Base-by-base conservation (phyloP, 2,888 invertebrate genomes). In the Formica aserva region DNA sequence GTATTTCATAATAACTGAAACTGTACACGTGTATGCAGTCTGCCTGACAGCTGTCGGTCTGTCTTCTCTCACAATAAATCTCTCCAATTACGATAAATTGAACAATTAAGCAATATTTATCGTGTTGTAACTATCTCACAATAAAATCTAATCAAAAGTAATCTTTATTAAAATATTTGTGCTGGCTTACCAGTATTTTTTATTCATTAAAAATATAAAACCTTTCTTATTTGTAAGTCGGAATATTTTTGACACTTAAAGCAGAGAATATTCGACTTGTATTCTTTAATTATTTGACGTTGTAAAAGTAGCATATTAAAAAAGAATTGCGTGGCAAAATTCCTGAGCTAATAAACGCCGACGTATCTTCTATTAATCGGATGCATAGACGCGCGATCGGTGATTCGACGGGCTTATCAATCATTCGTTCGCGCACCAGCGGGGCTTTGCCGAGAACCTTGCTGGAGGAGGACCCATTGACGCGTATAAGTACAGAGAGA, bases 401-500 rank as follows among this genome's bases (percentile, higher is more conserved):
- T 32, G 57, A 71, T 78, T 69, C 69, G 66, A 67, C 76, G 67
- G 55, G 71, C 78, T 71, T 71, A 78, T 78, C 78, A 60, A 78
- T 78, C 78, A 78, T 71, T 1, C 78, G 45, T 6, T 57, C 52
- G 22, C 29, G 32, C 69, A 69, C 22, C 26, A 55, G 77, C 69
- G n/a, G 41, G 41, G 32, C 45, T 60, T 71, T 45, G 32, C 66
- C 18, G 29, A 66, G 55, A 66, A 55, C 52, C 66, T 60, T 38
- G 66, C 63, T 52, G 69, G 66, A 60, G 55, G 48, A 71, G 78
- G 78, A 85, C 84, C 82, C 81, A 84, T 78, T 88, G 88, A 84
- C 78, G 88, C 83, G 72, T 66, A 26, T 85, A 75, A 82, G 81
- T 86, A 83, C 86, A 84, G 77, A 81, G 80, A 66, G 71, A 88